Evolutionary conservation across 2,888 invertebrate species (phyloP), one percentile per base, ranked within the genome.

Genomic region (Rhimphoctona megacephalus): DNA sequence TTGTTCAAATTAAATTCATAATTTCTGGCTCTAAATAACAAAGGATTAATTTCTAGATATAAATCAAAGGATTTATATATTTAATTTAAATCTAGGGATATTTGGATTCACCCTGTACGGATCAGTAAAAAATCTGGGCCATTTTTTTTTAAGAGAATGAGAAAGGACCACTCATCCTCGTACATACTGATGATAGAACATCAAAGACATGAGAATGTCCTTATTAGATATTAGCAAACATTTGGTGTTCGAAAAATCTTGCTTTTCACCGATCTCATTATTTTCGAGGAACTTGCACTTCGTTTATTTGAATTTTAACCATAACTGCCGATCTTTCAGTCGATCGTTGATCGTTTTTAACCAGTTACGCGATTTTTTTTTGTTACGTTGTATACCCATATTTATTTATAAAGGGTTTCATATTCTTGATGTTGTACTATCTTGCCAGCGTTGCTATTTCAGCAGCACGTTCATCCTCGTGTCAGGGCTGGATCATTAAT

Each of bases 401-500:
- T 73, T 30, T 80, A 72, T 77, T 72, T 78, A 46, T 19, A 17
- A 52, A 43, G 22, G 39, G 6, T 17, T 49, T 49, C 49, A 49
- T 49, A 4, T 17, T 49, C 49, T 14, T 5, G 19, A 49, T 17
- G 49, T 7, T n/a, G 5, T n/a, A 6, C 19, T 81, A 67, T 73
- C 36, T 61, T 69, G 57, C 49, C 8, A 25, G 85, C 49, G 76
- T 52, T 61, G 57, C 70, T 76, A 79, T 66, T 79, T 14, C 61
- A 61, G 69, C 46, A 80, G 76, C 80, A 80, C 83, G 80, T 85
- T 69, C 76, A 74, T 82, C 81, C 72, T 85, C 77, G 80, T 81
- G 87, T 88, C 89, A 88, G 77, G 83, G 79, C 83, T 88, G 67
- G 85, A 88, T 87, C 85, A 88, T 89, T 86, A 89, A 89, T 89